A percentile compares a stretch with the other conserved stretches of the same genome.
Conservation (phyloP, 2,113 vertebrate species). For the Neogale vison region DNA sequence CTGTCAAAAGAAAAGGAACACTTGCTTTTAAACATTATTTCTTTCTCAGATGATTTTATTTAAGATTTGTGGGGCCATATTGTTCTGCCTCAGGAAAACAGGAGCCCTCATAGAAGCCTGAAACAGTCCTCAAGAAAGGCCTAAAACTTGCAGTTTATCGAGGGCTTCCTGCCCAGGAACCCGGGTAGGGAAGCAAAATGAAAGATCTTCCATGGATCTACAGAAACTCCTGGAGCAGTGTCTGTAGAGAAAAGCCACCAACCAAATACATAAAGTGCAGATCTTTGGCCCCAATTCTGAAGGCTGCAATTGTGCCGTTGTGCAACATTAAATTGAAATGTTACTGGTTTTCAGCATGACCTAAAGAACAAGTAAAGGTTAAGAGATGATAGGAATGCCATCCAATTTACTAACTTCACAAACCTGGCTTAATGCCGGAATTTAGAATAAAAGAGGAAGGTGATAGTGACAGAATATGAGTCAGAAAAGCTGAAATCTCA, state of each 20-base stretch:
- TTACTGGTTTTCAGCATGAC: not conserved
- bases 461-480: not conserved
- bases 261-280: not conserved
- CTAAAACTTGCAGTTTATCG: not conserved
- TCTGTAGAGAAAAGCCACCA: not conserved
- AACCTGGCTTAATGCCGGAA: not conserved
- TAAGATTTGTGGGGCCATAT: not conserved
- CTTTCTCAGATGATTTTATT: not conserved
- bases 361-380: not conserved
- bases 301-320: not conserved
- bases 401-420: not conserved
- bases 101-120: not conserved
- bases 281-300: not conserved
- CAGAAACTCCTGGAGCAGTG: not conserved
- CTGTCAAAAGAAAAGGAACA: not conserved
- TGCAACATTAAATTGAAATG: not conserved
- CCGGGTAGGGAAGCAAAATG: not conserved
- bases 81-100: not conserved
- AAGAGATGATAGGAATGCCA: not conserved
- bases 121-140: not conserved
- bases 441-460: constrained; percentile 9
- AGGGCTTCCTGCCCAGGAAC: not conserved
- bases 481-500: not conserved
- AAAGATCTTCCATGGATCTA: not conserved
- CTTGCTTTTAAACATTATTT: not conserved